phyloP scores from a whole-genome alignment of 1,140 invertebrate species.

The Matsumurasca onukii region DNA sequence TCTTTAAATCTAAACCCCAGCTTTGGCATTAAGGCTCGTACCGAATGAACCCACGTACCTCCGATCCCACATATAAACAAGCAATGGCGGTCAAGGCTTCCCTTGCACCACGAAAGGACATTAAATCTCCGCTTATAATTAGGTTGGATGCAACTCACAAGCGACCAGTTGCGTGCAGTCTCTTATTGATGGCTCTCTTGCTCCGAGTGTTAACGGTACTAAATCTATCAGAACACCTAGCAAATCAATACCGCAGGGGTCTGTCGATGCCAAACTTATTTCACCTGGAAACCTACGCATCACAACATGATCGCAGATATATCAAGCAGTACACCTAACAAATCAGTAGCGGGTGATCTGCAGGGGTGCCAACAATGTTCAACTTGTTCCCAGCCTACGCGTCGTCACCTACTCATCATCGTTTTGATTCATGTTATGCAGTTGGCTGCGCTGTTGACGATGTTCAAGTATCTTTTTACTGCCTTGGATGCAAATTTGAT shows the following conservation, averaged over 20 bases:
- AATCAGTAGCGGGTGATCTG: slow-evolving; percentile 21
- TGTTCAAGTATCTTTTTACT: background rate
- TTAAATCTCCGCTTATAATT: slow-evolving; percentile 10
- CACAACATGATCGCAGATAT: background rate
- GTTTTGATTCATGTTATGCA: slow-evolving; percentile 13
- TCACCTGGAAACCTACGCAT: slow-evolving; percentile 16
- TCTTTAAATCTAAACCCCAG: too few species aligned
- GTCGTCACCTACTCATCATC: slow-evolving; percentile 24
- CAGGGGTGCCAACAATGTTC: background rate
- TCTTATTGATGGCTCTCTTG: background rate
- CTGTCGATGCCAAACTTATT: slow-evolving; percentile 21
- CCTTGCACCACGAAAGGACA: background rate
- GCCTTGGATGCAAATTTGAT: background rate
- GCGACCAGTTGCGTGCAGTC: background rate
- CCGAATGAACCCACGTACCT: background rate
- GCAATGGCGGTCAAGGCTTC: background rate
- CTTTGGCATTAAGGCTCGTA: too few species aligned
- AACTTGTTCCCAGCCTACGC: slow-evolving; percentile 11
- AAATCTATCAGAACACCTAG: slow-evolving; percentile 23
- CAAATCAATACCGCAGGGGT: slow-evolving; percentile 25
- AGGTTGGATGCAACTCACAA: slow-evolving; percentile 6
- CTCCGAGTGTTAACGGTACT: slow-evolving; percentile 15
- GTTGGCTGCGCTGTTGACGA: background rate
- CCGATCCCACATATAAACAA: background rate
- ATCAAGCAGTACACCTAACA: slow-evolving; percentile 11